Conservation (phyloP, 2,113 vertebrate genomes). For the Anhinga anhinga region DNA sequence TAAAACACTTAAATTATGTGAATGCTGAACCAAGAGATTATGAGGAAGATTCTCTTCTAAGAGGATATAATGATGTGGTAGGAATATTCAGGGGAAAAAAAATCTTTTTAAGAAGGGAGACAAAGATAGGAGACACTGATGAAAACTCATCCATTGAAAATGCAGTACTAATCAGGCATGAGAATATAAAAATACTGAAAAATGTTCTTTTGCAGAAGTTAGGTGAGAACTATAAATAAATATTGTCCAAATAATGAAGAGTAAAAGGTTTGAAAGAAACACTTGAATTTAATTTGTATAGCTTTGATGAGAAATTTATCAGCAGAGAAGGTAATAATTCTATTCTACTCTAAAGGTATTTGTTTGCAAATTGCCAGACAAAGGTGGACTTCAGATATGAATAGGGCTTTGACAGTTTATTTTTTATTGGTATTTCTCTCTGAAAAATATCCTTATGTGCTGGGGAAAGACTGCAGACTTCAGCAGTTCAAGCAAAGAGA, state of each 20-base stretch:
- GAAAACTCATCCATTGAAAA: background rate
- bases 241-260: background rate
- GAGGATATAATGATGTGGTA: background rate
- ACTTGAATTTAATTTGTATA: slow-evolving; percentile 10
- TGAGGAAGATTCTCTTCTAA: background rate
- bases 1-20: background rate
- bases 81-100: background rate
- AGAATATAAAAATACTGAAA: background rate
- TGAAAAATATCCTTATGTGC: background rate
- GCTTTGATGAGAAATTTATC: slow-evolving; percentile 9
- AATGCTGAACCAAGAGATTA: background rate
- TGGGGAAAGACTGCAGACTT: background rate
- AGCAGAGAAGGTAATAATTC: background rate
- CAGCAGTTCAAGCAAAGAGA: background rate
- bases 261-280: background rate
- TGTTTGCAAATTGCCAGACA: background rate
- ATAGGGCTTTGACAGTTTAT: background rate
- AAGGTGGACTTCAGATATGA: background rate
- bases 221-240: background rate
- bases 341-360: background rate
- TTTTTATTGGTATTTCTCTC: background rate
- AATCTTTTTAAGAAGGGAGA: background rate
- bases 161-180: background rate
- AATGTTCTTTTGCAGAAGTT: background rate
- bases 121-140: background rate